These are phyloP conservation scores for Chaenodraco wilsoni DNA, from an alignment of 2,797 vertebrate genomes.

Conservation along the genomic window DNA sequence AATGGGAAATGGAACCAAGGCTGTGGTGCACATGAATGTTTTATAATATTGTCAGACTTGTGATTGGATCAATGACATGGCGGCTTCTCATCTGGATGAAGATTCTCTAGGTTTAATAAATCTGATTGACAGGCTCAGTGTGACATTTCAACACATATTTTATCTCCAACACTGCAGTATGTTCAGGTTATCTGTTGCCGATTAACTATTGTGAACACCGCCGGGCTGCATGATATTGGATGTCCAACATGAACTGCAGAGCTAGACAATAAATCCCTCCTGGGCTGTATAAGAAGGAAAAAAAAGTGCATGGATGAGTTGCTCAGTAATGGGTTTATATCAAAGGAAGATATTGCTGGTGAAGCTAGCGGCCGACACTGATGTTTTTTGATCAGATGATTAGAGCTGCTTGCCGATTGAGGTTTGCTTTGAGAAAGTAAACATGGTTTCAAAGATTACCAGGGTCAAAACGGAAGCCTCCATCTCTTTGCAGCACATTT, in stretches of 20 bases:
- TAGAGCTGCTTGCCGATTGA: constrained; percentile 44
- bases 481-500: constrained; percentile 14
- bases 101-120: constrained; percentile 42
- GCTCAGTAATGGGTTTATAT: constrained; percentile 59
- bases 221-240: constrained; percentile 32
- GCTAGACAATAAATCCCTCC: constrained; percentile 66
- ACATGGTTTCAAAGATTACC: constrained; percentile 47
- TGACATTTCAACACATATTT: constrained; percentile 65
- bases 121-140: constrained; percentile 46
- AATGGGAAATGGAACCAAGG: constrained; percentile 39
- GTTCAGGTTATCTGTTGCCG: constrained; percentile 48
- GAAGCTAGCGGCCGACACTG: constrained; percentile 30
- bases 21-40: constrained; percentile 44
- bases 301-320: constrained; percentile 57
- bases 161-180: constrained; percentile 42
- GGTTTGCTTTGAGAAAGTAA: constrained; percentile 55
- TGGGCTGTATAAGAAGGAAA: constrained; percentile 45
- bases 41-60: constrained; percentile 52
- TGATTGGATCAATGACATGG: constrained; percentile 57
- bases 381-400: constrained; percentile 62
- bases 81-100: constrained; percentile 30
- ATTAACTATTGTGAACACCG: constrained; percentile 47
- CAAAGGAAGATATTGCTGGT: constrained; percentile 60
- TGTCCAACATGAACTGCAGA: constrained; percentile 35
- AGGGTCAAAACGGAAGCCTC: constrained; percentile 32